Conservation (phyloP, 2,113 vertebrate species). For the Felis chaus region DNA sequence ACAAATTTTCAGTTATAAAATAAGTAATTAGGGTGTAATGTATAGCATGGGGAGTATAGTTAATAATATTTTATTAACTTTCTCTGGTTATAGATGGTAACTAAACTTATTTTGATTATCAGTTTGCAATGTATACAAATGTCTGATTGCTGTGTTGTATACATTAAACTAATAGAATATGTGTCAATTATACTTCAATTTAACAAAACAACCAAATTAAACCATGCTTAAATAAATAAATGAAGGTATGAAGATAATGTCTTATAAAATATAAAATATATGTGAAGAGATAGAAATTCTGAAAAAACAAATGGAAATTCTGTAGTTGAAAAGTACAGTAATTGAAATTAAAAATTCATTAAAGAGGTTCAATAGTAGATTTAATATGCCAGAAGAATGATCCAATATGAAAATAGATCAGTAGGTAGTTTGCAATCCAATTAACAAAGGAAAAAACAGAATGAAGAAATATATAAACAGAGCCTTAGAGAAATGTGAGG, state of each 20-base stretch:
- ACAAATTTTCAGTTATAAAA: not conserved
- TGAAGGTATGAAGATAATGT: not conserved
- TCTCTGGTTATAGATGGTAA: not conserved
- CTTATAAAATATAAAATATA: not conserved
- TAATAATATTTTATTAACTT: not conserved
- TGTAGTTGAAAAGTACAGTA: not conserved
- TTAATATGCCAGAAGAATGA: not conserved
- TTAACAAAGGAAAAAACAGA: not conserved
- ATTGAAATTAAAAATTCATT: not conserved
- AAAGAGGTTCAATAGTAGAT: not conserved
- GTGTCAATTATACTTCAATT: not conserved
- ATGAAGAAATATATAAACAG: not conserved
- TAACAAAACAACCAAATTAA: not conserved
- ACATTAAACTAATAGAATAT: not conserved
- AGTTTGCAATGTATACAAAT: not conserved
- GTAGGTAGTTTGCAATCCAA: not conserved
- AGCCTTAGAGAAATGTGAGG: not conserved
- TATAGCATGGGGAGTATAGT: not conserved
- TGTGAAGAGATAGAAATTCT: not conserved
- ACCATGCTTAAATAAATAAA: not conserved
- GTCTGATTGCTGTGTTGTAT: not conserved
- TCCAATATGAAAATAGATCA: not conserved
- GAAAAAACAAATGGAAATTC: not conserved
- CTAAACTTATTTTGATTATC: not conserved
- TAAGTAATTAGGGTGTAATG: not conserved